Base-by-base conservation (phyloP, 2,888 invertebrate species). In the Diogma glabrata region DNA sequence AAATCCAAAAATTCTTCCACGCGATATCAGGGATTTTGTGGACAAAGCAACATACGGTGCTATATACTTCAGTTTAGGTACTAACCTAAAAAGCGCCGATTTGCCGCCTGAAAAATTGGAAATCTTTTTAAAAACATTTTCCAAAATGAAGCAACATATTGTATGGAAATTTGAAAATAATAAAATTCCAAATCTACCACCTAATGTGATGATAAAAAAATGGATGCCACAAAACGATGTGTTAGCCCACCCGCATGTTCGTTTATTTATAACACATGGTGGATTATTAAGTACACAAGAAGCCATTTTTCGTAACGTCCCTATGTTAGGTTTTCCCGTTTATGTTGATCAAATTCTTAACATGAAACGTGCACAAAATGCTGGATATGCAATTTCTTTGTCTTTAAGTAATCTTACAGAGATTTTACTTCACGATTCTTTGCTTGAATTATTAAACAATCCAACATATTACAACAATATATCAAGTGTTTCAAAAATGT, bases 331-430 rank as follows among this genome's bases (percentile, higher is more conserved):
- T 2, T 67, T 76, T 47, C 76, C 76, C 0, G 63, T 76, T 16
- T 72, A 71, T 52, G 72, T 66, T 0, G 76, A 77, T 60, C 76
- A 77, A 58, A 65, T 68, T 50, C 55, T 70, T 14, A 76, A 76
- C 54, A 72, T 75, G 62, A 66, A 60, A 1, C 64, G 65, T 9
- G 71, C 73, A 3, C 67, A 64, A 50, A 54, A 58, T 3, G 60
- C 62, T 43, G 76, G 75, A 4, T 70, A 65, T 58, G 75, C 67
- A 19, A 60, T 69, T 7, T 63, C 61, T 2, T 43, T 71, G 9
- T 60, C 63, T 52, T 69, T 64, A 23, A 63, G 62, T 24, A 61
- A 64, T 6, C 62, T 71, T 3, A 69, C 66, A 1, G 60, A 60
- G 23, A 52, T 59, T 0, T 53, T 59, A 1, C 56, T 72, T 0